These are phyloP conservation scores for Rhynchophorus ferrugineus DNA, from an alignment of 1,140 invertebrate species.

Conservation along the genomic window DNA sequence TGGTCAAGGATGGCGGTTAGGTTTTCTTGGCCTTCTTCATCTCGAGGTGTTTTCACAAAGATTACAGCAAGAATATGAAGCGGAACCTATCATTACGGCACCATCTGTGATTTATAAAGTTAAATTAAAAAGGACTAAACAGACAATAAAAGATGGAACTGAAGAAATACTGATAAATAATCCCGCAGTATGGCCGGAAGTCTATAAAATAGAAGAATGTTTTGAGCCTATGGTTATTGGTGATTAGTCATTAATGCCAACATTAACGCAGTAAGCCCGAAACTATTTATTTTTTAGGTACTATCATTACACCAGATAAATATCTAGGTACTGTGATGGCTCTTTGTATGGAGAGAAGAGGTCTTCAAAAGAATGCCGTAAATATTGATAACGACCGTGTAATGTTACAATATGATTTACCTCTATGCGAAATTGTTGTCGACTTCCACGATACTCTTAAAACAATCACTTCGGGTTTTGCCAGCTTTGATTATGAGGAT, in stretches of 20 bases:
- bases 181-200: slow-evolving; percentile 71
- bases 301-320: slow-evolving; percentile 78
- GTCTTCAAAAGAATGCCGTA: slow-evolving; percentile 61
- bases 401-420: slow-evolving; percentile 75
- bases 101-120: slow-evolving; percentile 94
- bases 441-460: slow-evolving; percentile 95
- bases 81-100: slow-evolving; percentile 82
- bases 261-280: too few species aligned
- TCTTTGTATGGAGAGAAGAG: slow-evolving; percentile 71
- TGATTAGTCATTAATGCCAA: too few species aligned
- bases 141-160: slow-evolving; percentile 57
- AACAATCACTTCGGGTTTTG: slow-evolving; percentile 85
- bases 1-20: slow-evolving; percentile 88
- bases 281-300: slow-evolving; percentile 49
- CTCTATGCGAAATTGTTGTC: slow-evolving; percentile 86
- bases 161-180: slow-evolving; percentile 65
- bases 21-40: slow-evolving; percentile 90
- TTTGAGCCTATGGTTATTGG: slow-evolving; percentile 81
- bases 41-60: slow-evolving; percentile 94
- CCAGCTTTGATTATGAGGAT: slow-evolving; percentile 97
- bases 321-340: slow-evolving; percentile 64
- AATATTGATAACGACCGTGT: slow-evolving; percentile 78
- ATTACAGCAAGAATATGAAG: slow-evolving; percentile 86
- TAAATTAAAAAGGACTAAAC: slow-evolving; percentile 52
- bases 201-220: slow-evolving; percentile 59